Conservation (phyloP, 2,113 vertebrate species). For the Ciconia maguari region DNA sequence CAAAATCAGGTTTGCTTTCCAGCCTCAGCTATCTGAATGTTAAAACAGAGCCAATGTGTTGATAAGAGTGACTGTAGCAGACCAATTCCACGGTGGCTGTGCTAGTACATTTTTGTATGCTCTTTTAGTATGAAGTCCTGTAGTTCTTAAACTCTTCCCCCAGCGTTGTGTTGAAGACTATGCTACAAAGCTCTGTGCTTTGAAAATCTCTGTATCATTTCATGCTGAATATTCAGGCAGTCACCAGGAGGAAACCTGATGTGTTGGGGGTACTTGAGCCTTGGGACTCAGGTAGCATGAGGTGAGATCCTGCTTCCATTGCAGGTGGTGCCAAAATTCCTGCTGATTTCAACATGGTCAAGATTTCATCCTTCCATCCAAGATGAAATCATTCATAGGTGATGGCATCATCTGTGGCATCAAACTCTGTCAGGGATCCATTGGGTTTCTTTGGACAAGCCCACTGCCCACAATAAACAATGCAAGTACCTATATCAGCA, state of each 20-base stretch:
- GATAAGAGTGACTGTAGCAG: not conserved
- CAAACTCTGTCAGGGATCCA: not conserved
- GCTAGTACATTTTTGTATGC: not conserved
- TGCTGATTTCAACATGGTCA: not conserved
- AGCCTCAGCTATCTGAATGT: not conserved
- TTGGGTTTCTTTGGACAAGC: not conserved
- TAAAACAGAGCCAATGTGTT: not conserved
- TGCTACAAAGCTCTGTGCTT: not conserved
- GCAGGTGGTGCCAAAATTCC: not conserved
- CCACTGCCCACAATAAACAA: not conserved
- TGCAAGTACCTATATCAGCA: not conserved
- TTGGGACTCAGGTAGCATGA: not conserved
- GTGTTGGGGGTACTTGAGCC: rapidly evolving
- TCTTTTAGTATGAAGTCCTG: not conserved
- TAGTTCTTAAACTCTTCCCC: not conserved
- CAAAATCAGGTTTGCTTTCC: slow-evolving; percentile 8
- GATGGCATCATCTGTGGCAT: not conserved
- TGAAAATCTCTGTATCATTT: not conserved
- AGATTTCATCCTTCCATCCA: not conserved
- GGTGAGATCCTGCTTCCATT: not conserved
- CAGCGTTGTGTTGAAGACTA: not conserved
- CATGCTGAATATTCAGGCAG: not conserved
- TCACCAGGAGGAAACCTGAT: not conserved
- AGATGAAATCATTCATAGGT: not conserved
- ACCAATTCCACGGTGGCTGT: not conserved